A percentile compares a stretch with the other conserved stretches of the same genome.
Conservation (phyloP, 92 coral and sea anemone genomes). For the Bergia puertoricense region DNA sequence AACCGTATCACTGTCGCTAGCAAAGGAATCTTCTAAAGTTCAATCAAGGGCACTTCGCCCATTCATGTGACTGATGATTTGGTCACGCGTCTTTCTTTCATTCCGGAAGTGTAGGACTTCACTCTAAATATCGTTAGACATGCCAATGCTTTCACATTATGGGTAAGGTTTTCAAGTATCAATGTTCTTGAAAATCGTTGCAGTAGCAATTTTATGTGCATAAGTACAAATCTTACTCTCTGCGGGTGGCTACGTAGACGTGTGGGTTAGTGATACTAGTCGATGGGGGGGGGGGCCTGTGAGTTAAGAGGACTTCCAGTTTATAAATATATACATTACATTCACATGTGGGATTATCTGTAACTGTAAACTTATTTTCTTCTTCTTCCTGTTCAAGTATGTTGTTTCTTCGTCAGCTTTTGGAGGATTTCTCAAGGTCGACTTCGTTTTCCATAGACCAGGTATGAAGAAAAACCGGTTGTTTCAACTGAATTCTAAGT, state of each 20-base stretch:
- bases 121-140: no score
- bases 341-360: background rate
- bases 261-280: background rate
- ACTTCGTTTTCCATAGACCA: constrained; percentile 36
- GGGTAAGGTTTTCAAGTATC: no score
- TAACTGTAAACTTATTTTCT: background rate
- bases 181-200: no score
- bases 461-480: constrained; percentile 1
- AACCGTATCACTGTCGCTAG: no score
- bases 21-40: background rate
- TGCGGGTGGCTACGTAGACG: constrained; percentile 1
- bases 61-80: background rate
- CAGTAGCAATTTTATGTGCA: no score
- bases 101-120: background rate
- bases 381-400: background rate
- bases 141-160: no score
- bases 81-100: background rate
- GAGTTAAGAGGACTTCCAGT: background rate
- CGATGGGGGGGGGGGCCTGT: background rate
- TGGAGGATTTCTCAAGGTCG: constrained; percentile 27
- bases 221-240: background rate
- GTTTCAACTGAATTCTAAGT: no score
- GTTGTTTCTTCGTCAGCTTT: constrained; percentile 20
- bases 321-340: no score
- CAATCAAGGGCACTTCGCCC: background rate